These are phyloP conservation scores for Chalcis sispes DNA, from an alignment of 2,888 invertebrate genomes.

Conservation along the genomic window DNA sequence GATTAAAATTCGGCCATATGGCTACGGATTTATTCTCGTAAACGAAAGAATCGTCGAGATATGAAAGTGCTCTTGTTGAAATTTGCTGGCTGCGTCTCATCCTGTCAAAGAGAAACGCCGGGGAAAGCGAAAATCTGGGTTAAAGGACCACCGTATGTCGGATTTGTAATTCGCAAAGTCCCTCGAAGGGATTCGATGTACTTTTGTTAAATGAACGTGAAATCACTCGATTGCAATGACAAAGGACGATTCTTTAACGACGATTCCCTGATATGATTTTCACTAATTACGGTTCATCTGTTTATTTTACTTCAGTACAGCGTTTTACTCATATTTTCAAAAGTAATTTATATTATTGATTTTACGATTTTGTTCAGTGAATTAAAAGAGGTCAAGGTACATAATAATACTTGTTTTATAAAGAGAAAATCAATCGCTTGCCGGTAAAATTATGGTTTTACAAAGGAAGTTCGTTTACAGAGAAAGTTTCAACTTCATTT, in stretches of 20 bases:
- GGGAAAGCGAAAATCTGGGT: slow-evolving; percentile 32
- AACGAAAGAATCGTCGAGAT: too few species aligned
- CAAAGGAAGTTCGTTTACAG: not conserved
- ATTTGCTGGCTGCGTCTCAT: slow-evolving; percentile 4
- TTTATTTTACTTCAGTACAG: slow-evolving; percentile 17
- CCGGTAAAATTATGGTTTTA: slow-evolving; percentile 10
- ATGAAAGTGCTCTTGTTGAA: slow-evolving; percentile 10
- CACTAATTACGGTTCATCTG: slow-evolving; percentile 28
- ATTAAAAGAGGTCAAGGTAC: slow-evolving; percentile 9
- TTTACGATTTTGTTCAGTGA: too few species aligned
- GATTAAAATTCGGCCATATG: slow-evolving; percentile 33
- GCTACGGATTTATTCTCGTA: slow-evolving; percentile 14
- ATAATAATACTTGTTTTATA: slow-evolving; percentile 4
- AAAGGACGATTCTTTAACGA: slow-evolving; percentile 13
- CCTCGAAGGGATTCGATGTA: not conserved
- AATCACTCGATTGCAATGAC: slow-evolving; percentile 18
- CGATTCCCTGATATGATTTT: slow-evolving; percentile 26
- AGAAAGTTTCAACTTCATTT: too few species aligned
- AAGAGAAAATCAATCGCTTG: slow-evolving; percentile 19
- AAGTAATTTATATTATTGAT: too few species aligned
- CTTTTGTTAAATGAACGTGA: not conserved
- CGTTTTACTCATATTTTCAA: not conserved
- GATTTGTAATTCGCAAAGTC: slow-evolving; percentile 1
- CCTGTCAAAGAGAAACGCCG: not conserved
- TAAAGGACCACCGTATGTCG: slow-evolving; percentile 34